Evolutionary conservation across 1,140 invertebrate species (phyloP), one percentile per base, ranked within the genome.

Genomic region (Acromyrmex heyeri): DNA sequence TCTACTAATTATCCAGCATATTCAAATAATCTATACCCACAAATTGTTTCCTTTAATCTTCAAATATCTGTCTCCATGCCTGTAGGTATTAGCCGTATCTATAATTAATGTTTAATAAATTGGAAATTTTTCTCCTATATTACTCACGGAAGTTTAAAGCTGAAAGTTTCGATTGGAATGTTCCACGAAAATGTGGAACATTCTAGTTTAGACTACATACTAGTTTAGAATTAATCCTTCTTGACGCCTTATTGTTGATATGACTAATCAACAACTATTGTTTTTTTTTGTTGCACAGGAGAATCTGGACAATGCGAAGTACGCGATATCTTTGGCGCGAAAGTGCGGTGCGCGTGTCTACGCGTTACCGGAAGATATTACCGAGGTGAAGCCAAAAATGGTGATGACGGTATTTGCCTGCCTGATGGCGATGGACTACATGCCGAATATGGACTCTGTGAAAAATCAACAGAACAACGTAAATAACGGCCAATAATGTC

Each of bases 371-470:
- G 99, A 99, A 96, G 99, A 99, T 95, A 99, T 99, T 91, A 98
- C 98, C 3, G 99, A 99, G 96, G 97, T 99, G 1, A 99, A 99
- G 94, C 98, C 97, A 44, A 99, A 99, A 96, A 99, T 99, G 99
- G 98, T 99, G 30, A 99, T 99, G 99, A 99, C 99, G 7, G 98
- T 99, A 65, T 99, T 99, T 96, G 99, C 99, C 34, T 99, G 99
- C 94, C 96, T 99, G 86, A 99, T 99, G 99, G 98, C 98, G 24
- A 96, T 98, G 92, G 99, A 99, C 95, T 99, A 99, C 94, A 97
- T 99, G 91, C 98, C 98, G 76, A 97, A 97, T 92, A 97, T 98
- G 97, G 98, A 98, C 91, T 93, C 94, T 2, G 85, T 91, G 38
- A 93, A 93, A 67, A 93, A 93, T 72, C 92, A 93, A 50, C 93